Evolutionary conservation across 2,888 invertebrate species (phyloP), one percentile per base, ranked within the genome.

Genomic region (Meta bourneti): DNA sequence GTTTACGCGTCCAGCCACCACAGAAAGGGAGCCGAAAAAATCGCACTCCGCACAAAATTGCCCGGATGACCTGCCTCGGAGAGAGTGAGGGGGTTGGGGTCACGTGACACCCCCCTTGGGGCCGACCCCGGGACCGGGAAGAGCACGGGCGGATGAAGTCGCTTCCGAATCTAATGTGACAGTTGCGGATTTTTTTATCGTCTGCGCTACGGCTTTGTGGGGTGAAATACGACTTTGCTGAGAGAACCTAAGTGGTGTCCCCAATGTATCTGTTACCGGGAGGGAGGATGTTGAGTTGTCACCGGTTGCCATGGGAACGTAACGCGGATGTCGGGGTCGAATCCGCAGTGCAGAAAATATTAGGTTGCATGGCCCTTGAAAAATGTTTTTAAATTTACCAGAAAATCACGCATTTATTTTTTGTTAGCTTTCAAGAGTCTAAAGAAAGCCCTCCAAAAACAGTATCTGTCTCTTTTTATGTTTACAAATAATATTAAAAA

Each of bases 111-210:
- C 54, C 72, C 80, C 77, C 54, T 13, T 16, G 82, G 80, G 77
- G 77, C 51, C 77, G 11, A 51, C 34, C 7, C 34, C 51, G 69
- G 80, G 34, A 1, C 19, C 51, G n/a, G n/a, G 77, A 74, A 74
- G 88, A 61, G 48, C 71, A 80, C 79, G 74, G 75, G 19, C 13
- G 54, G 89, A 89, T 89, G 83, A 83, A 89, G 78, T 83, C 78
- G 78, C 89, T 71, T 49, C 61, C 7, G 54, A 49, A 89, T 70
- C 48, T 89, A 89, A 89, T 89, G 89, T 89, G 89, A 89, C 89
- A 89, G 89, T 83, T 78, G 83, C 51, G 89, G 89, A 89, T 61
- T 61, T 61, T 61, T 61, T 16, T 89, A 71, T 78, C 49, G 80
- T 20, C 52, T 70, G n/a, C n/a, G 49, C 16, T 78, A 52, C 20